Percentiles rank a stretch among this genome's conserved stretches.
Evolutionary conservation across 2,797 vertebrate genomes (phyloP).

Genomic region (Typhlichthys eigenmanni): DNA sequence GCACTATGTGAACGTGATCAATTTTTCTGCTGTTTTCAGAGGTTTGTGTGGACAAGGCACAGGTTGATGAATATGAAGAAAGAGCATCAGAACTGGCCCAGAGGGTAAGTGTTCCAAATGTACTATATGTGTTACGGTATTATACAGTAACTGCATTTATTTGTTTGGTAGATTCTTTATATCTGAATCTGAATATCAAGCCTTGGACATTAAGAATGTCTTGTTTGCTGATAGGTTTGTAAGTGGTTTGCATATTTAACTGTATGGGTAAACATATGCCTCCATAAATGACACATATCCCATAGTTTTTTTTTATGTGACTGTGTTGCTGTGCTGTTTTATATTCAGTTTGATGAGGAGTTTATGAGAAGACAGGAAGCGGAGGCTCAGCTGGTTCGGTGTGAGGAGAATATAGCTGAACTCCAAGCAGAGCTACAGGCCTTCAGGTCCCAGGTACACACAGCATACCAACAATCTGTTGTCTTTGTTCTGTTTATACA

Average conservation of each 20-base stretch:
- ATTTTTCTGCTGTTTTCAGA: slow-evolving; percentile 75
- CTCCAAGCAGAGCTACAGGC: slow-evolving; percentile 88
- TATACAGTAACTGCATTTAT: background rate
- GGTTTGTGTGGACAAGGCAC: slow-evolving; percentile 88
- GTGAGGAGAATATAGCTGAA: slow-evolving; percentile 85
- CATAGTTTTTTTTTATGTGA: slow-evolving; percentile 12
- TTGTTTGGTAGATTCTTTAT: too few species aligned
- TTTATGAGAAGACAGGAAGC: slow-evolving; percentile 90
- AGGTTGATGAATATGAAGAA: slow-evolving; percentile 87
- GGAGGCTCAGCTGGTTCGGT: slow-evolving; percentile 86
- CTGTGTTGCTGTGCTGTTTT: slow-evolving; percentile 16
- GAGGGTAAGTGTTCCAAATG: slow-evolving; percentile 79
- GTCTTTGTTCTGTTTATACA: background rate
- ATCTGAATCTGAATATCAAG: too few species aligned
- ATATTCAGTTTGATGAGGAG: slow-evolving; percentile 90
- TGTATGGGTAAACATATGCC: too few species aligned
- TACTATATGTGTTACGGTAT: background rate
- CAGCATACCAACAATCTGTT: background rate
- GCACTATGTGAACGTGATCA: background rate
- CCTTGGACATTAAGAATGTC: too few species aligned
- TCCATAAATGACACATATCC: background rate
- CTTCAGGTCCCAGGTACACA: slow-evolving; percentile 87
- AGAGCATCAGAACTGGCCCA: slow-evolving; percentile 84
- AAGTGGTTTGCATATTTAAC: too few species aligned
- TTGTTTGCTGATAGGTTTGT: too few species aligned